Evolutionary conservation across 2,797 vertebrate species (phyloP).

Genomic region (Microtus obscurus): DNA sequence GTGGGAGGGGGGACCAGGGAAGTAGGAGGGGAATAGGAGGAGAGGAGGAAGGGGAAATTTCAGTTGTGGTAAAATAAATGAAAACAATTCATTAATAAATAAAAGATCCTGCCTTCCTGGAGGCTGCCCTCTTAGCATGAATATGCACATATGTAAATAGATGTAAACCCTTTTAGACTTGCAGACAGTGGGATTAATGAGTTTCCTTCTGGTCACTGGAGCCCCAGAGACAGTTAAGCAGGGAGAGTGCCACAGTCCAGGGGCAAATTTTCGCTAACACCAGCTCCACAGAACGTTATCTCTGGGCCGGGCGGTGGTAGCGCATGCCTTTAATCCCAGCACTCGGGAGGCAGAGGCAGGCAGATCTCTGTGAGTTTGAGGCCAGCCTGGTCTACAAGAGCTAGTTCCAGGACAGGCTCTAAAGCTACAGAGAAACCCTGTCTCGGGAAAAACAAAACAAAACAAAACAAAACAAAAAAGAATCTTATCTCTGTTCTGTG

Average conservation of each 20-base stretch:
- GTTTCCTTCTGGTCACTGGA: background rate
- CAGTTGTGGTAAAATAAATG: background rate
- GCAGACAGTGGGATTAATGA: background rate
- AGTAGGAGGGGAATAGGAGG: background rate
- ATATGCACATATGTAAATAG: background rate
- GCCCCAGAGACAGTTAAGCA: fast-evolving
- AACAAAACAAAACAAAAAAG: too few species aligned
- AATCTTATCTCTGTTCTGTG: fast-evolving
- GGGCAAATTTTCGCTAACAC: fast-evolving
- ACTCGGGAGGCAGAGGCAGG: too few species aligned
- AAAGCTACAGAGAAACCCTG: too few species aligned
- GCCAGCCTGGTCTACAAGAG: too few species aligned
- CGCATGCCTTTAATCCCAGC: too few species aligned
- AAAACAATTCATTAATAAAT: background rate
- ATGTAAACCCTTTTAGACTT: fast-evolving
- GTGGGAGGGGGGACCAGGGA: background rate
- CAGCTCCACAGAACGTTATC: fast-evolving
- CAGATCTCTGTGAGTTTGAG: too few species aligned
- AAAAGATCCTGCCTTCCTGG: background rate
- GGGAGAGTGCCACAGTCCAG: background rate
- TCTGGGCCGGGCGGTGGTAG: too few species aligned
- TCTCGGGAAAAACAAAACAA: too few species aligned
- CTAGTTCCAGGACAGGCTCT: too few species aligned
- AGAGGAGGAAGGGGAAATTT: background rate
- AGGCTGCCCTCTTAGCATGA: background rate